Percentiles rank a stretch among this genome's conserved stretches.
These are phyloP conservation scores for Pectinophora gossypiella DNA, from an alignment of 1,140 invertebrate genomes.

Conservation along the genomic window DNA sequence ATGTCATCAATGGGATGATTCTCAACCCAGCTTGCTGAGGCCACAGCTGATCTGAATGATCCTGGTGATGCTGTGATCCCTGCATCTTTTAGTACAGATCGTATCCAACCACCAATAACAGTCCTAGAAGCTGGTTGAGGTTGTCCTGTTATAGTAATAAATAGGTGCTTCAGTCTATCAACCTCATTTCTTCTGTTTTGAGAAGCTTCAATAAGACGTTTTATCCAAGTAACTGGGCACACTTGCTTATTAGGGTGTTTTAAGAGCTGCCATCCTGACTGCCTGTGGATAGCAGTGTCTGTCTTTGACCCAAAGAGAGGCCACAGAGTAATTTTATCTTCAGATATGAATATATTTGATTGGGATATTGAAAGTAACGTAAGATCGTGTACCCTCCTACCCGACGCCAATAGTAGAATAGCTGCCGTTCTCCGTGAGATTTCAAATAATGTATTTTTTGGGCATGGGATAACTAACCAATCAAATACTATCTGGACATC, in stretches of 20 bases:
- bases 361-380: neutral
- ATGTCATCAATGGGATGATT: slow-evolving; percentile 11
- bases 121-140: slow-evolving; percentile 23
- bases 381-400: slow-evolving; percentile 5
- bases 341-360: neutral
- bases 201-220: neutral
- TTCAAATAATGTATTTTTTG: too few species aligned
- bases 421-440: neutral
- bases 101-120: slow-evolving; percentile 33
- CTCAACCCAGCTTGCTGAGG: slow-evolving; percentile 8
- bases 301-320: neutral
- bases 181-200: neutral
- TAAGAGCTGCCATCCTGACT: neutral
- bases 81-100: slow-evolving; percentile 13
- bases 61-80: slow-evolving; percentile 20
- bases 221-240: neutral
- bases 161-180: neutral
- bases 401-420: neutral
- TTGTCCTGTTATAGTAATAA: slow-evolving; percentile 14
- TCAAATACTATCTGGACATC: neutral
- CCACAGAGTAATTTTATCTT: neutral
- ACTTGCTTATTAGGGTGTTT: neutral
- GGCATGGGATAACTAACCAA: neutral
- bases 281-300: neutral
- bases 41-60: slow-evolving; percentile 19